Evolutionary conservation across 1,140 invertebrate species (phyloP).

Genomic region (Armadillidium nasatum): DNA sequence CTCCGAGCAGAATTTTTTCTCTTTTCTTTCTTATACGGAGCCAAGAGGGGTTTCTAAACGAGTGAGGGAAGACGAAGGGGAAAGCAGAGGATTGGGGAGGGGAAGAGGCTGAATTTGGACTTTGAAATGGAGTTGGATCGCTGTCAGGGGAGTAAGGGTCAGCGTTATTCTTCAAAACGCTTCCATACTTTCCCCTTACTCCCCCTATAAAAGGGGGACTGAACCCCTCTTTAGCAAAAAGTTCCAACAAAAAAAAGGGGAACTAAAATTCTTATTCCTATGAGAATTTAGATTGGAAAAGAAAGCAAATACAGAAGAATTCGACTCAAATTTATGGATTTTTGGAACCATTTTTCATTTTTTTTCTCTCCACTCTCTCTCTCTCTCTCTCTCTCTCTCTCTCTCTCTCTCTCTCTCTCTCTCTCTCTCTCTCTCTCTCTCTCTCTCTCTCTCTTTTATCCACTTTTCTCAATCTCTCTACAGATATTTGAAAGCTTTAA

Average conservation of each 20-base stretch:
- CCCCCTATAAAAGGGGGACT: neutral
- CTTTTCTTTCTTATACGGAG: neutral
- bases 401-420: too few relatives aligned
- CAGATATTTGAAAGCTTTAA: neutral
- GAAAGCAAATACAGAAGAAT: slow-evolving; percentile 5
- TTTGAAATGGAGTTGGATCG: neutral
- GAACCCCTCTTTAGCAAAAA: too few relatives aligned
- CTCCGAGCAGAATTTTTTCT: neutral
- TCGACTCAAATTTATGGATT: slow-evolving; percentile 10
- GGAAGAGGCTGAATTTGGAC: too few relatives aligned
- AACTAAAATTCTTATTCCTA: neutral
- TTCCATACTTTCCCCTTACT: neutral
- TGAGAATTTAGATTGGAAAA: slow-evolving; percentile 4
- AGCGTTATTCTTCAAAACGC: neutral
- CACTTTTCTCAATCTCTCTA: too few relatives aligned
- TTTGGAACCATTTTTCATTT: slow-evolving; percentile 2
- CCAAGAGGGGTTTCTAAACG: neutral
- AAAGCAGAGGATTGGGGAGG: too few relatives aligned
- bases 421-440: too few relatives aligned
- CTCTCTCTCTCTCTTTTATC: too few relatives aligned
- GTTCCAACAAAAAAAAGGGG: too few relatives aligned
- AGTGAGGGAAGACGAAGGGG: too few relatives aligned
- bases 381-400: too few relatives aligned
- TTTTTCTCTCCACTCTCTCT: neutral
- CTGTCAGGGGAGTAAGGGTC: slow-evolving; percentile 6